Evolutionary conservation across 2,797 vertebrate genomes (phyloP).

Genomic region (Buphagus erythrorhynchus): DNA sequence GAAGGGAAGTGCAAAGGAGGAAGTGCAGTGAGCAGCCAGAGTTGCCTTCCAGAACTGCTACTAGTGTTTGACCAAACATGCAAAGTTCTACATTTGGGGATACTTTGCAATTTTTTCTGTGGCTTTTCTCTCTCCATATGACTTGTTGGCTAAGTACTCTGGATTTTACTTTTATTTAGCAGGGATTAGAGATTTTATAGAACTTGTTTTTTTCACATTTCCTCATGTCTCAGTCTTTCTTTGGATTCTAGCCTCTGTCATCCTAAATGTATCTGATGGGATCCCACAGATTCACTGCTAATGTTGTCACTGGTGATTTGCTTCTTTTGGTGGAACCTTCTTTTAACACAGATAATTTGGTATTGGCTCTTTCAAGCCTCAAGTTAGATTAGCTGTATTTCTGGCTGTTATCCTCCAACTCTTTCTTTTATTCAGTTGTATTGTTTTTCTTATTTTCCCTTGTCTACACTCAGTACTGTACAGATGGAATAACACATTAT

Average conservation of each 20-base stretch:
- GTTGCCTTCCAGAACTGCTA: not conserved
- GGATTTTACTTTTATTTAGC: not conserved
- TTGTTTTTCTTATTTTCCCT: not conserved
- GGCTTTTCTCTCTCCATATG: not conserved
- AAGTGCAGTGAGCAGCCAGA: not conserved
- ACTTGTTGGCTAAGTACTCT: not conserved
- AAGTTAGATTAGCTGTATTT: not conserved
- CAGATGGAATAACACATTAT: not conserved
- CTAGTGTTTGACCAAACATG: not conserved
- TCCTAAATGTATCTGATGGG: not conserved
- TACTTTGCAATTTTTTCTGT: not conserved
- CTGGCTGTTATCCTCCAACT: accelerated
- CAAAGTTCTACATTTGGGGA: not conserved
- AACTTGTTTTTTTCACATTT: accelerated
- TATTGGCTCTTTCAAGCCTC: not conserved
- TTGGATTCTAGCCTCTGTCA: not conserved
- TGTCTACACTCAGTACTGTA: not conserved
- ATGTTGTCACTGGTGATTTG: not conserved
- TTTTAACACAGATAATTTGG: not conserved
- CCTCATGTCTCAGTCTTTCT: not conserved
- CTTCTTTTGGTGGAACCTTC: not conserved
- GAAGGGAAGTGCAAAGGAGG: not conserved
- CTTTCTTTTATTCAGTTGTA: not conserved
- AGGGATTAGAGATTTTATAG: not conserved
- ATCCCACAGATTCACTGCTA: not conserved